Conservation (phyloP, 2,797 vertebrate species). For the Crypturellus tataupa region DNA sequence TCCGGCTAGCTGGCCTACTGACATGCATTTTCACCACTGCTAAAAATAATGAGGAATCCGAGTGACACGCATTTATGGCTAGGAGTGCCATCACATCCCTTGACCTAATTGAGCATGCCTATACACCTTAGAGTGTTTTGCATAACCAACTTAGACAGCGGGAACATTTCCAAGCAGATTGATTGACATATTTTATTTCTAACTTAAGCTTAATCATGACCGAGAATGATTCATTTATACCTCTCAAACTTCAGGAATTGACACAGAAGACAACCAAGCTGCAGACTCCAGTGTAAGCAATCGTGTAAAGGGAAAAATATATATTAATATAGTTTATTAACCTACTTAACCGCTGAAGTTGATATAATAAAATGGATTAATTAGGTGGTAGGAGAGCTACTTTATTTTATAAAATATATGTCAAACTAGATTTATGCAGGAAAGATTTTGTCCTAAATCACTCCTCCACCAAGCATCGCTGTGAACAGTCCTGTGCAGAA, state of each 20-base stretch:
- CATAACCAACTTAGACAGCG: conserved; percentile 83
- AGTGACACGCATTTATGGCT: conserved; percentile 72
- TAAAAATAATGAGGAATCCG: conserved; percentile 80
- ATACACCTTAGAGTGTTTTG: conserved; percentile 78
- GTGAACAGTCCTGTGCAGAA: not conserved
- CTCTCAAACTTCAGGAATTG: conserved; percentile 65
- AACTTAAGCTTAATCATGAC: conserved; percentile 80
- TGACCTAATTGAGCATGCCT: conserved; percentile 82
- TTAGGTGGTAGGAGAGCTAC: conserved; percentile 25
- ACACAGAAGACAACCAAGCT: conserved; percentile 32
- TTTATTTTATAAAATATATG: conserved; percentile 47
- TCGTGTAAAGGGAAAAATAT: conserved; percentile 23
- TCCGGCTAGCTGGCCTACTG: conserved; percentile 64
- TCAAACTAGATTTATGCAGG: not conserved
- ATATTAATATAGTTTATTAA: conserved; percentile 56
- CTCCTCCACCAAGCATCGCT: not conserved
- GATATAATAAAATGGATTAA: conserved; percentile 49
- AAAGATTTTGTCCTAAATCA: not conserved
- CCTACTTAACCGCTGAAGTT: not conserved
- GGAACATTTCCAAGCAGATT: conserved; percentile 77
- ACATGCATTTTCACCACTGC: conserved; percentile 67
- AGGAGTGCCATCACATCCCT: conserved; percentile 71
- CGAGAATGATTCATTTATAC: conserved; percentile 72
- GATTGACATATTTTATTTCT: conserved; percentile 85
- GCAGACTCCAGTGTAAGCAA: conserved; percentile 20